phyloP scores from a whole-genome alignment of 2,113 vertebrate species.

The Trichomycterus rosablanca region DNA sequence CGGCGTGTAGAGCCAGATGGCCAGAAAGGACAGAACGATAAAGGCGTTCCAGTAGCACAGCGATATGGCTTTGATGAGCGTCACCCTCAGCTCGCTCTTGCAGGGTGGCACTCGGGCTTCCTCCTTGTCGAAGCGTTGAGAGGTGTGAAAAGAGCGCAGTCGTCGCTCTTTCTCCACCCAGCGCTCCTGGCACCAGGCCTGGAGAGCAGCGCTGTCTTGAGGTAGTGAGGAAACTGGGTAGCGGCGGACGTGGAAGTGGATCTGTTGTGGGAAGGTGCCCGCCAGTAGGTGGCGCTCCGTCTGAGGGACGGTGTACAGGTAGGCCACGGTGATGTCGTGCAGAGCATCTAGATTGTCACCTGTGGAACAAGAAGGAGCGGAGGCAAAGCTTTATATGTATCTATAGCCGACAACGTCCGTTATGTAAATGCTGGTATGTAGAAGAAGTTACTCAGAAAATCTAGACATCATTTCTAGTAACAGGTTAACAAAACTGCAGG shows the following conservation, averaged over 20 bases:
- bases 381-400: too few relatives aligned
- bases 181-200: conserved; percentile 85
- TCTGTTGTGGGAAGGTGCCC: conserved; percentile 87
- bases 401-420: too few relatives aligned
- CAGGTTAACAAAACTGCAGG: too few relatives aligned
- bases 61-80: conserved; percentile 76
- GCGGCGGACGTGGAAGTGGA: conserved; percentile 89
- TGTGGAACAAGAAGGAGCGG: conserved; percentile 45
- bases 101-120: conserved; percentile 76
- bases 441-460: too few relatives aligned
- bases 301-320: conserved; percentile 92
- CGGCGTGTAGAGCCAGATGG: conserved; percentile 74
- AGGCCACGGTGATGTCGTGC: conserved; percentile 94
- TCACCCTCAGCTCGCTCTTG: conserved; percentile 85
- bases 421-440: too few relatives aligned
- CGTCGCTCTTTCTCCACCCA: conserved; percentile 91
- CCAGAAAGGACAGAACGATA: conserved; percentile 62
- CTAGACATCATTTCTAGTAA: too few relatives aligned
- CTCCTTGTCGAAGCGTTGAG: conserved; percentile 68
- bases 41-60: conserved; percentile 87
- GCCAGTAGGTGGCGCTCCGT: conserved; percentile 86
- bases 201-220: conserved; percentile 66
- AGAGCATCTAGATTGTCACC: conserved; percentile 89
- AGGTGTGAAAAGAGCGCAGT: conserved; percentile 79
- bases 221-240: conserved; percentile 77